These are phyloP conservation scores for Furcifer pardalis DNA, from an alignment of 2,797 vertebrate species.

Conservation along the genomic window DNA sequence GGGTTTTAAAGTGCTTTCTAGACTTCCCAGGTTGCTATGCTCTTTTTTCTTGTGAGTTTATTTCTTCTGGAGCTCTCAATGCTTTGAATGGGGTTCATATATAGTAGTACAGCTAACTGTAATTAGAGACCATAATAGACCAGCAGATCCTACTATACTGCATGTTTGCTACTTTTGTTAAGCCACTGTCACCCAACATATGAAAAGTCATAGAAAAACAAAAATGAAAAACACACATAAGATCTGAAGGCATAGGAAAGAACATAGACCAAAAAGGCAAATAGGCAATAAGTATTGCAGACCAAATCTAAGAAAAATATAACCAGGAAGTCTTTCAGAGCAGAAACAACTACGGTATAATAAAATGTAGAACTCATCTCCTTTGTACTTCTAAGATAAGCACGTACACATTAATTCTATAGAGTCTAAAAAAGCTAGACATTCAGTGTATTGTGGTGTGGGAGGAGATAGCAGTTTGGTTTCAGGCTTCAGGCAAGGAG, in stretches of 20 bases:
- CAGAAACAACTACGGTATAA: not conserved
- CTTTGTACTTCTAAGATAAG: not conserved
- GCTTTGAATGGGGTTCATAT: too few relatives aligned
- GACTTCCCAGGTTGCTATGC: too few relatives aligned
- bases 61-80: too few relatives aligned
- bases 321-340: not conserved
- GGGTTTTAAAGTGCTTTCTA: too few relatives aligned
- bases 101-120: too few relatives aligned
- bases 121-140: too few relatives aligned
- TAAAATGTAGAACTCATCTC: not conserved
- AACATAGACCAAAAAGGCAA: not conserved
- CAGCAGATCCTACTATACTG: too few relatives aligned
- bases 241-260: not conserved
- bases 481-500: not conserved
- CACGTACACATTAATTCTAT: not conserved
- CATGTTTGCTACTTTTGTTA: too few relatives aligned
- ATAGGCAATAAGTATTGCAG: not conserved
- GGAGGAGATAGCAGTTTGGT: not conserved
- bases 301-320: slow-evolving; percentile 10
- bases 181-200: too few relatives aligned
- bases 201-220: not conserved
- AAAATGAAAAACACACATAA: not conserved
- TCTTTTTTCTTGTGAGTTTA: too few relatives aligned
- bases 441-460: not conserved
- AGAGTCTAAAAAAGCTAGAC: not conserved